Percentiles rank a stretch among this genome's conserved stretches.
These are phyloP conservation scores for Coelopa pilipes DNA, from an alignment of 2,888 invertebrate genomes.

Conservation along the genomic window DNA sequence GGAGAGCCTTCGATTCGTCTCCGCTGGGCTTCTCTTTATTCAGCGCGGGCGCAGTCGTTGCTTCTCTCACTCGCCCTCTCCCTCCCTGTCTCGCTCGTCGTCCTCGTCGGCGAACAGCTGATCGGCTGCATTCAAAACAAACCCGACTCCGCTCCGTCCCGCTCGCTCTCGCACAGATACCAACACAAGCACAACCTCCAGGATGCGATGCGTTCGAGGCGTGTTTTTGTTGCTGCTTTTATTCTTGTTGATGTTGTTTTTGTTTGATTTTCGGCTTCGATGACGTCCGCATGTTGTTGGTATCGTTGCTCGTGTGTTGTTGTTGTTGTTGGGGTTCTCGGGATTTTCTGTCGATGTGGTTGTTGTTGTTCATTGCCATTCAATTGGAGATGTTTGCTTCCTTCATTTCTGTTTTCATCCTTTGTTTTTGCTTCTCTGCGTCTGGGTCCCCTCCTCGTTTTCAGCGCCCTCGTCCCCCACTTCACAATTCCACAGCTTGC, in stretches of 20 bases:
- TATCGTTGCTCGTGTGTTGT: too few species aligned
- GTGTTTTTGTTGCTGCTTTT: neutral
- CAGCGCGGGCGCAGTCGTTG: conserved; percentile 22
- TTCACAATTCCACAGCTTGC: too few species aligned
- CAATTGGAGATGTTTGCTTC: too few species aligned
- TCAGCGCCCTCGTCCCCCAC: too few species aligned
- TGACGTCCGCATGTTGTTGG: neutral
- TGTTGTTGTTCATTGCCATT: too few species aligned
- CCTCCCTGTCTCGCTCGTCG: conserved; percentile 9
- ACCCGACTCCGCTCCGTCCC: neutral
- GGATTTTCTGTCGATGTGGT: too few species aligned
- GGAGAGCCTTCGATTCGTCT: neutral
- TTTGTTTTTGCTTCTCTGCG: neutral
- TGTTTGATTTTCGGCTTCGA: conserved; percentile 10
- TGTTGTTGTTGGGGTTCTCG: too few species aligned
- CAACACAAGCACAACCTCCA: neutral
- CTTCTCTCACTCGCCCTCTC: conserved; percentile 10
- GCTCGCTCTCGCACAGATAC: neutral
- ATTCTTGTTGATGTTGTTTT: neutral
- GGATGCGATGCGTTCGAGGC: neutral
- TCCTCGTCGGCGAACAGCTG: conserved; percentile 33
- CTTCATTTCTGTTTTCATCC: too few species aligned
- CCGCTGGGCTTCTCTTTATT: conserved; percentile 4
- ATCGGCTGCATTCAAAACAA: conserved; percentile 38
- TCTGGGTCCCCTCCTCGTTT: too few species aligned